Base-by-base conservation (phyloP, 2,113 vertebrate species). In the Condylura cristata region DNA sequence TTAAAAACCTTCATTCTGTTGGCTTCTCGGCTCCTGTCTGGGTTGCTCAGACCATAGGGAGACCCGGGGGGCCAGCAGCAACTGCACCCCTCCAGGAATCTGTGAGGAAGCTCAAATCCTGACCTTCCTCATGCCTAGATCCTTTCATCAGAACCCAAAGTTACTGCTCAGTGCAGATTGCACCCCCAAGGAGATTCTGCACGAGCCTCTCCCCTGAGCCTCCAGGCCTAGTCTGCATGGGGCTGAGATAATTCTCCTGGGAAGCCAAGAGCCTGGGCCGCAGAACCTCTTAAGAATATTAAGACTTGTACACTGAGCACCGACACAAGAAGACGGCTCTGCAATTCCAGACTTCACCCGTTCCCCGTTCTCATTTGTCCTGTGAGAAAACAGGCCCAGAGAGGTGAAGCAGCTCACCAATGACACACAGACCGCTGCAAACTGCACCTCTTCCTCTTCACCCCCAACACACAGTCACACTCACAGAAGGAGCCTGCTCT, bases 211-310 rank as follows among this genome's bases (percentile, higher is more conserved):
- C 16, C n/a, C 66, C 79, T 20, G 24, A 63, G 65, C 78, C 28
- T 66, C 46, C 0, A 0, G 56, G 39, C 39, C 68, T 86, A 0
- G 0, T 37, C 41, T 18, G 24, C 41, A 48, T 1, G 10, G 6
- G 91, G 26, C n/a, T 0, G 39, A 85, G 17, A 24, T 44, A 41
- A 41, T 71, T 68, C 26, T 7, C 28, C 66, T 24, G 16, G 18
- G 89, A 83, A 68, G 56, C 91, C 87, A 80, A 48, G 68, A 76
- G 46, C 3, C 60, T 0, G 53, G 63, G 39, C 58, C 75, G 68
- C 63, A 72, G 66, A 89, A 41, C 48, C 79, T 82, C 82, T 92
- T 85, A 85, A 92, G 85, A 63, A 96, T 90, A 92, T 72, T 61
- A 93, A 94, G 71, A 48, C 12, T 28, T 75, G 44, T 20, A 18